Evolutionary conservation across 35 echinoderm and acorn worm species (phyloP), one percentile per base, ranked within the genome.

Genomic region (Apostichopus japonicus): DNA sequence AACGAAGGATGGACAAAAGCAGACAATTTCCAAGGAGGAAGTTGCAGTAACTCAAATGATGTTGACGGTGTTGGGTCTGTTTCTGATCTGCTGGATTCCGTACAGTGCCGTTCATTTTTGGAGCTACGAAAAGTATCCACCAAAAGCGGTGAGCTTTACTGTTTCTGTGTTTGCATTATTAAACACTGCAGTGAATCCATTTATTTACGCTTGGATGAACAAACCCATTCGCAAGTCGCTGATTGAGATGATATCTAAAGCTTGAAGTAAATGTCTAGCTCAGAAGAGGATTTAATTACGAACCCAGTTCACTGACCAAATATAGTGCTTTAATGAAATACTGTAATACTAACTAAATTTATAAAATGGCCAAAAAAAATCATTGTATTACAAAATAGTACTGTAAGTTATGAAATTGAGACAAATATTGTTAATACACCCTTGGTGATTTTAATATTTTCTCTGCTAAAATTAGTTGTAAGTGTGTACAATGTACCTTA

Each of bases 121-220:
- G 54, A 83, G 44, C 54, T 83, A 83, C 19, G 8, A 54, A 54
- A 24, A 54, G 5, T 83, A 54, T 83, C 44, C 79, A 15, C 54
- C 44, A 4, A 83, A 55, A 5, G 17, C 19, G 2, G 16, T 54
- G 6, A 83, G 51, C 51, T 83, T 33, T 54, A 10, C n/a, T 14
- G 79, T 83, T 10, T 53, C 19, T 54, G 79, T 54, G 3, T 33
- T 83, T 54, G 79, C 79, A 83, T 83, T 83, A 54, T n/a, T 83
- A 52, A 83, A 83, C 54, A 83, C 44, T 54, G 79, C 79, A 1
- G 79, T 83, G 33, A 83, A 83, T 52, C 79, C 79, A 6, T 83
- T 83, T 6, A 83, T 83, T 7, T 83, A 83, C 8, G 79, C 79
- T 14, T 83, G 79, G 79, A 83, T 55, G 79, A 83, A 83, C 79